These are phyloP conservation scores for Drosophila recens DNA, from an alignment of 2,888 invertebrate genomes.

Conservation along the genomic window DNA sequence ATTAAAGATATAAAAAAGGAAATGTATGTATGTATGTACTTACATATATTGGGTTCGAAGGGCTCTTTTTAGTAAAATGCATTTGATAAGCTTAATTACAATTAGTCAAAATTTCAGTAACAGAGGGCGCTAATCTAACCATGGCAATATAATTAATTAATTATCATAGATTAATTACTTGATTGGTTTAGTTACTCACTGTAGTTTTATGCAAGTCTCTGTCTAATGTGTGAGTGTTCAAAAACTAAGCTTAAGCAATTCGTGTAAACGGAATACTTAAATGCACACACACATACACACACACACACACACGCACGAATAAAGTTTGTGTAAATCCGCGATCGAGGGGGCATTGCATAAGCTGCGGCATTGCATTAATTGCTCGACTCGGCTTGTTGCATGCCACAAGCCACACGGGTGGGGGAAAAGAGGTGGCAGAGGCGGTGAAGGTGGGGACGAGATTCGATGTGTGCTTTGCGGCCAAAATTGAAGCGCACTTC, in stretches of 20 bases:
- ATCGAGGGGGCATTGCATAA: constrained; percentile 56
- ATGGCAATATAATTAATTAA: constrained; percentile 30
- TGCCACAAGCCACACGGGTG: constrained; percentile 77
- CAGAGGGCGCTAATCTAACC: not conserved
- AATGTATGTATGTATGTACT: not conserved
- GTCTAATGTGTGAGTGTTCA: constrained; percentile 5
- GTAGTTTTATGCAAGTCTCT: not conserved
- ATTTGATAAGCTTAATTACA: not conserved
- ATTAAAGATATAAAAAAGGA: no score
- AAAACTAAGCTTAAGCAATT: constrained; percentile 10
- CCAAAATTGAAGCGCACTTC: constrained; percentile 57
- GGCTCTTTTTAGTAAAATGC: not conserved
- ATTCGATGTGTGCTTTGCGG: constrained; percentile 45
- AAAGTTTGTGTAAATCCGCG: constrained; percentile 40
- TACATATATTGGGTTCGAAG: no score
- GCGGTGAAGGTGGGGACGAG: not conserved
- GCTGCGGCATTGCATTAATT: constrained; percentile 59
- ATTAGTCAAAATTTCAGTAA: constrained; percentile 1
- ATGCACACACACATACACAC: not conserved
- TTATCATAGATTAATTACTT: constrained; percentile 49
- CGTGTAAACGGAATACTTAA: constrained; percentile 29
- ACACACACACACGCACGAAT: not conserved
- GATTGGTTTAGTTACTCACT: constrained; percentile 37
- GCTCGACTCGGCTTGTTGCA: constrained; percentile 62
- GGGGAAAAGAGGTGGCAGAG: constrained; percentile 1